Conservation (phyloP, 2,888 invertebrate species). For the Drosophila phalerata region DNA sequence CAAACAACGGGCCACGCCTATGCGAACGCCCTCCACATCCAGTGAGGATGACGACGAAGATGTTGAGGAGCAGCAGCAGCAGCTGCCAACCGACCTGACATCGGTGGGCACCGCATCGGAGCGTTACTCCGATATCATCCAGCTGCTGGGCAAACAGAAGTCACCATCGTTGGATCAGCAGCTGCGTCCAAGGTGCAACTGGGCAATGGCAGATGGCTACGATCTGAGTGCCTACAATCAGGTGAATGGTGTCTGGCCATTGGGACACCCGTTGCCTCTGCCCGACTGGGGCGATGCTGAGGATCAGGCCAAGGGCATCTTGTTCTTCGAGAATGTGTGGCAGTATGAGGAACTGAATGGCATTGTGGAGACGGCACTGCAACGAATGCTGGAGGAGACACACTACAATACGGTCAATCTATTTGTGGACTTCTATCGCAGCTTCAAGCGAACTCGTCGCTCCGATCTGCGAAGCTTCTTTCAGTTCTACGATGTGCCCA, state of each 20-base stretch:
- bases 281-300: slow-evolving; percentile 89
- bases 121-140: slow-evolving; percentile 82
- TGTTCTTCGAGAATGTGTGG: slow-evolving; percentile 85
- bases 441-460: slow-evolving; percentile 88
- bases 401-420: slow-evolving; percentile 96
- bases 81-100: slow-evolving; percentile 78
- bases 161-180: slow-evolving; percentile 18
- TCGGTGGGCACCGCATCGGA: slow-evolving; percentile 80
- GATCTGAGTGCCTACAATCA: slow-evolving; percentile 86
- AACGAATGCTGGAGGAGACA: slow-evolving; percentile 92
- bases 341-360: slow-evolving; percentile 93
- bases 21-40: slow-evolving; percentile 65
- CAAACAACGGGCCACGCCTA: slow-evolving; percentile 38
- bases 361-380: slow-evolving; percentile 92
- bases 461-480: slow-evolving; percentile 90
- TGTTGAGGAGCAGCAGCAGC: slow-evolving; percentile 37
- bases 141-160: slow-evolving; percentile 56
- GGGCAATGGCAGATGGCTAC: slow-evolving; percentile 84
- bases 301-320: slow-evolving; percentile 85
- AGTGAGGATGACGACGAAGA: slow-evolving; percentile 76
- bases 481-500: slow-evolving; percentile 91
- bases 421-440: slow-evolving; percentile 90
- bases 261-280: slow-evolving; percentile 90
- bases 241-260: slow-evolving; percentile 88
- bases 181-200: slow-evolving; percentile 42